A percentile compares a stretch with the other conserved stretches of the same genome.
Conservation (phyloP, 2,888 invertebrate species). For the Chouioia cunea region DNA sequence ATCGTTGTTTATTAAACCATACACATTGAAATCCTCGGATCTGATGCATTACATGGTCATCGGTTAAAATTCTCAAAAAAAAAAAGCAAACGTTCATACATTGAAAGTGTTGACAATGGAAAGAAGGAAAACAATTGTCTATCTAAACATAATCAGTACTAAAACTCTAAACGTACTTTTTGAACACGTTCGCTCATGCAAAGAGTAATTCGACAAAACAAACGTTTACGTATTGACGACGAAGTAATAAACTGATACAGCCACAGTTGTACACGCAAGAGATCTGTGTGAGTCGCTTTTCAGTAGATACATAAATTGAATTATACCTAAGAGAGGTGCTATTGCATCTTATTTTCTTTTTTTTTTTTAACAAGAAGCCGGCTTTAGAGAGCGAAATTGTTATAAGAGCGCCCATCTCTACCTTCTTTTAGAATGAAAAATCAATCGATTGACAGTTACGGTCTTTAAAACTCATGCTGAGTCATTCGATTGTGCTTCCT, state of each 20-base stretch:
- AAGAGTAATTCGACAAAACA: constrained; percentile 24
- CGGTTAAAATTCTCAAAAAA: constrained; percentile 40
- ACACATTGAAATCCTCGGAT: constrained; percentile 50
- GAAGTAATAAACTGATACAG: constrained; percentile 21
- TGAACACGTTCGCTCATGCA: constrained; percentile 32
- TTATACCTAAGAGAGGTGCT: constrained; percentile 34
- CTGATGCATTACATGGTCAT: constrained; percentile 51
- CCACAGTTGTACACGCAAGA: constrained; percentile 32
- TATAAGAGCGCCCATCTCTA: constrained; percentile 26
- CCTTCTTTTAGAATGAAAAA: constrained; percentile 14
- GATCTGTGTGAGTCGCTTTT: constrained; percentile 40
- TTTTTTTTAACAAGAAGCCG: constrained; percentile 18
- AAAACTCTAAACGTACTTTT: constrained; percentile 35
- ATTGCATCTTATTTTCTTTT: constrained; percentile 20
- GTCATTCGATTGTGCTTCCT: constrained; percentile 28
- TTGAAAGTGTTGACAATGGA: constrained; percentile 33
- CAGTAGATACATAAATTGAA: constrained; percentile 36
- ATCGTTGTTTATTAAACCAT: constrained; percentile 47
- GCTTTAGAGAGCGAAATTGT: constrained; percentile 19
- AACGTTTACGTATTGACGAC: constrained; percentile 38
- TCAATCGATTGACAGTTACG: constrained; percentile 27
- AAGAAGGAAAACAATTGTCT: constrained; percentile 20
- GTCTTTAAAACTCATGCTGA: background rate
- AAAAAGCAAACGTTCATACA: background rate
- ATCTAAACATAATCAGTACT: constrained; percentile 44